Evolutionary conservation across 2,797 vertebrate species (phyloP), one percentile per base, ranked within the genome.

Genomic region (Enteromius trimaculatus): DNA sequence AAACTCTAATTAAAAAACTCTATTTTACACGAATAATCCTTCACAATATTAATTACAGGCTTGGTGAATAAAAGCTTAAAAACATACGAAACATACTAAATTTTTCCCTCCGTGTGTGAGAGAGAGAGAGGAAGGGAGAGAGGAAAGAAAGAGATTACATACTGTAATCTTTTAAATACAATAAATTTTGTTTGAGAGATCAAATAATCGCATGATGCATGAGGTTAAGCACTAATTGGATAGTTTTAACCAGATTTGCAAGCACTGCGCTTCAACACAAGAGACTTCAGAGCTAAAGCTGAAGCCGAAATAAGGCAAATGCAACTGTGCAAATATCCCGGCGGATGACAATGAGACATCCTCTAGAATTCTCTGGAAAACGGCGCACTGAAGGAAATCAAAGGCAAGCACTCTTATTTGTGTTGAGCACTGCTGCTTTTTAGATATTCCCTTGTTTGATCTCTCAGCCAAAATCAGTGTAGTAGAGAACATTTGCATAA

Each of bases 401-500:
- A 26, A 60, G 60, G 14, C 37, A 26, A 68, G 17, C 44, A 55
- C 7, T 65, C 16, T 76, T 49, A 84, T 71, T 53, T 79, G 58
- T 66, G 47, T 71, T 74, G 77, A 71, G 64, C 62, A 44, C 62
- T 77, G 76, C 26, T 42, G 81, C 76, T 76, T 86, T 80, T 74
- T 68, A 79, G 68, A 82, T 60, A 82, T 80, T 77, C 60, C 37
- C 65, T 77, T 68, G 37, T 85, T 88, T 89, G 78, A 88, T 87
- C 84, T 85, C 65, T n/a, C 39, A 76, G 85, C 81, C 71, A 85
- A 78, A 85, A 87, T 84, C 60, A 80, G 77, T 88, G 80, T 79
- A 80, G 70, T 74, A 26, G 34, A 81, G 75, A 79, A 82, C 66
- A 81, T 87, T 81, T 81, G 77, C 81, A 86, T 88, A 88, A 37